phyloP scores from a whole-genome alignment of 2,797 vertebrate species.

The Gadopsis marmoratus region DNA sequence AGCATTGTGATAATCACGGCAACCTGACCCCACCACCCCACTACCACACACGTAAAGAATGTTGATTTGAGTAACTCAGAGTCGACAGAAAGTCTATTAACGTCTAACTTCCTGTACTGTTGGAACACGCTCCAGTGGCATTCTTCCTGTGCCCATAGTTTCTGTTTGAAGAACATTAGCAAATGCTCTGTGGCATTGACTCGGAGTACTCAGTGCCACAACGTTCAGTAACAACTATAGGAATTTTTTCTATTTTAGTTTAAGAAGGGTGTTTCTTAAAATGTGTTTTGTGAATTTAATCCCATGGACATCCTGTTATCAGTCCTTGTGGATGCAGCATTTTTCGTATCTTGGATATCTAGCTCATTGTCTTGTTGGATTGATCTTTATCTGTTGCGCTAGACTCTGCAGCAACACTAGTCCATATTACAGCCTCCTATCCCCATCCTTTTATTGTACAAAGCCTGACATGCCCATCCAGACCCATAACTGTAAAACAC shows the following conservation, averaged over 20 bases:
- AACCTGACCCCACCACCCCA: conserved; percentile 23
- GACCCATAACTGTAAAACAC: conserved; percentile 47
- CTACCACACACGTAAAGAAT: not conserved
- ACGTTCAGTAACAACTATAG: not conserved
- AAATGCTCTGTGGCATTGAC: conserved; percentile 29
- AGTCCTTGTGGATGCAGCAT: conserved; percentile 18
- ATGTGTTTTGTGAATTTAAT: conserved; percentile 46
- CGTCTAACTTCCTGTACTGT: conserved; percentile 31
- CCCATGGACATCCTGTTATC: conserved; percentile 38
- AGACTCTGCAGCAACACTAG: conserved; percentile 25
- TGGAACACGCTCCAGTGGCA: conserved; percentile 25
- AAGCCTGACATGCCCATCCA: conserved; percentile 20
- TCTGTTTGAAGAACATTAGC: conserved; percentile 34
- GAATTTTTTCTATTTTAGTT: conserved; percentile 19
- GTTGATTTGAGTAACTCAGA: conserved; percentile 28
- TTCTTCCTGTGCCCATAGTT: conserved; percentile 12
- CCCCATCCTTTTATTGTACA: conserved; percentile 14
- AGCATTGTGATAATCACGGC: conserved; percentile 46
- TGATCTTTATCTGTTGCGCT: conserved; percentile 50
- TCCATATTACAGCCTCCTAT: conserved; percentile 24
- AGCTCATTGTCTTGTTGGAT: conserved; percentile 39
- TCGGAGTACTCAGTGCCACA: not conserved
- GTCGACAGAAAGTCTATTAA: conserved; percentile 61
- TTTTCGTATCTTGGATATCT: conserved; percentile 43
- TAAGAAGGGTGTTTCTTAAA: conserved; percentile 7